Percentiles rank a stretch among this genome's conserved stretches.
Evolutionary conservation across 2,888 invertebrate species (phyloP).

Genomic region (Ormia ochracea): DNA sequence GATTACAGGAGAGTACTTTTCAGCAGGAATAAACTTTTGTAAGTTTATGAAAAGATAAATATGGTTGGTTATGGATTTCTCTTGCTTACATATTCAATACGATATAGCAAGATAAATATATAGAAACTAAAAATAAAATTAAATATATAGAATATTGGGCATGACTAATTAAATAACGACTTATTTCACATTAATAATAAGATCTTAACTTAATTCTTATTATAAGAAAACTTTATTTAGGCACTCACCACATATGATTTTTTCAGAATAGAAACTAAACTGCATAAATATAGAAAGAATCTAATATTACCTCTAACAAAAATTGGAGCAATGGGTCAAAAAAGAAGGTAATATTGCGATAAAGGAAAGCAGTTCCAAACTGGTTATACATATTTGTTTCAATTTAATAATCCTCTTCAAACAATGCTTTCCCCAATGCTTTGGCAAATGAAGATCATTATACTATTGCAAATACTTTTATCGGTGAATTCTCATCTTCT

Average conservation of each 20-base stretch:
- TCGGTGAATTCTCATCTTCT: too few relatives aligned
- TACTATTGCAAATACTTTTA: too few relatives aligned
- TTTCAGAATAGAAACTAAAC: not conserved
- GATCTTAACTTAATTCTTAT: not conserved
- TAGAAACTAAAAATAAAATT: not conserved
- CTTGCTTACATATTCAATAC: not conserved
- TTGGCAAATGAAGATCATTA: too few relatives aligned
- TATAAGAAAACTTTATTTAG: not conserved
- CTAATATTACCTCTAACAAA: not conserved
- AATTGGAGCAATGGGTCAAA: constrained; percentile 20
- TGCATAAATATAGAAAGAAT: not conserved
- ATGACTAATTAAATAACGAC: not conserved
- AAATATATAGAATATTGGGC: too few relatives aligned
- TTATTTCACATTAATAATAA: not conserved
- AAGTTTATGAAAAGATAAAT: not conserved
- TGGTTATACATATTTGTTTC: not conserved
- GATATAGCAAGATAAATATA: not conserved
- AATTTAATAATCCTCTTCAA: too few relatives aligned
- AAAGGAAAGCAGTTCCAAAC: not conserved
- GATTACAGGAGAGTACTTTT: not conserved
- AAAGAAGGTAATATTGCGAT: not conserved
- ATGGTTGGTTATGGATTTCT: not conserved
- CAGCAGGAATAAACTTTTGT: not conserved
- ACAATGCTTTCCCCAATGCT: too few relatives aligned
- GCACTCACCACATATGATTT: not conserved